Percentiles rank a stretch among this genome's conserved stretches.
phyloP scores from a whole-genome alignment of 2,888 invertebrate genomes.

The Temnothorax unifasciatus region DNA sequence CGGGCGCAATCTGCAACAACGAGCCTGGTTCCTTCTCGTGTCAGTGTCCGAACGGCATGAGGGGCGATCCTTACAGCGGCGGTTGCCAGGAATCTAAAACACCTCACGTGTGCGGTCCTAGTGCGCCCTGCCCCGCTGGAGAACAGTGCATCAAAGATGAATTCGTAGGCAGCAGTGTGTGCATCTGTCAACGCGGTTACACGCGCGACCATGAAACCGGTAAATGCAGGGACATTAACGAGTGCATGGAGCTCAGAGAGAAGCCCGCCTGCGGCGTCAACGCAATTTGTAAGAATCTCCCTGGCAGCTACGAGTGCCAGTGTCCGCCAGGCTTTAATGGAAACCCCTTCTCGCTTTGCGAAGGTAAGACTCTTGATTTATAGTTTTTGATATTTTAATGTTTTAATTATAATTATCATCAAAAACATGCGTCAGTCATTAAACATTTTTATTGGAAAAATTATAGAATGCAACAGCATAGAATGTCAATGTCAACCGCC shows the following conservation, averaged over 20 bases:
- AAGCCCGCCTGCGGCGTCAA: constrained; percentile 95
- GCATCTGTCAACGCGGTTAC: constrained; percentile 96
- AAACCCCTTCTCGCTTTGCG: constrained; percentile 95
- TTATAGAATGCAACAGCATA: constrained; percentile 91
- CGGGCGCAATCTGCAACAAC: constrained; percentile 95
- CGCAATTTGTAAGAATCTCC: constrained; percentile 96
- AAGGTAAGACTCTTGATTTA: constrained; percentile 85
- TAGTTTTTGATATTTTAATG: constrained; percentile 5
- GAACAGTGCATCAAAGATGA: constrained; percentile 95
- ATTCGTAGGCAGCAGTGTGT: constrained; percentile 92
- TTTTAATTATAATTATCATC: not conserved
- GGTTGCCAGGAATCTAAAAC: constrained; percentile 91
- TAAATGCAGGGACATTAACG: constrained; percentile 94
- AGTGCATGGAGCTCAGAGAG: constrained; percentile 92
- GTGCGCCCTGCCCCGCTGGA: constrained; percentile 93
- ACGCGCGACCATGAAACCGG: constrained; percentile 91
- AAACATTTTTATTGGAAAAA: constrained; percentile 1
- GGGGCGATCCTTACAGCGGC: constrained; percentile 93
- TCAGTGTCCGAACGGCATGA: constrained; percentile 94
- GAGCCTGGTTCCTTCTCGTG: constrained; percentile 95
- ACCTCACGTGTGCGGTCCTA: constrained; percentile 91
- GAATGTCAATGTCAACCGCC: constrained; percentile 96
- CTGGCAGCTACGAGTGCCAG: constrained; percentile 97
- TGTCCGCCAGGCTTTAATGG: constrained; percentile 96
- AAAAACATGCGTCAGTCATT: not conserved